Evolutionary conservation across 2,113 vertebrate species (phyloP).

Genomic region (Trematomus loennbergii): DNA sequence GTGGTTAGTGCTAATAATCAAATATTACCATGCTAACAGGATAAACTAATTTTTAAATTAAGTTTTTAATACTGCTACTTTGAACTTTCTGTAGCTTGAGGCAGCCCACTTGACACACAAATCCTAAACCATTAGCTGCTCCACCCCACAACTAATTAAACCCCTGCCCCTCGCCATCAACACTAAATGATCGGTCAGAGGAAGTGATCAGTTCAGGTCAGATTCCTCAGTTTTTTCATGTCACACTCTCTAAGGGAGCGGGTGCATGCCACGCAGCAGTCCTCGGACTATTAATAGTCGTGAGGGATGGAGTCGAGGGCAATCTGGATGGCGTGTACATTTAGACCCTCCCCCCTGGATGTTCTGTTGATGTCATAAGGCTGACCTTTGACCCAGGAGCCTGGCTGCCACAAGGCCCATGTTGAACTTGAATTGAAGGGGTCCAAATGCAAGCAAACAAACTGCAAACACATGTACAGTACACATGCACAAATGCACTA

Average conservation of each 20-base stretch:
- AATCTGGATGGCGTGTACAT: constrained; percentile 76
- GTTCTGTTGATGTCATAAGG: constrained; percentile 73
- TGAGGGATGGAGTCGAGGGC: constrained; percentile 61
- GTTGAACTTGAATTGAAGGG: constrained; percentile 71
- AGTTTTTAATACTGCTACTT: neutral
- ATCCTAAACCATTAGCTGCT: constrained; percentile 58
- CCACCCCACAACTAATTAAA: constrained; percentile 55
- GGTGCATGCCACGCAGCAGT: constrained; percentile 74
- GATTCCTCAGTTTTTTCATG: constrained; percentile 72
- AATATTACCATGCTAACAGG: neutral
- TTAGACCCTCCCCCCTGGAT: constrained; percentile 77
- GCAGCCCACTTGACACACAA: constrained; percentile 3
- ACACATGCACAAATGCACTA: neutral
- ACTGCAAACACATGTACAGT: neutral
- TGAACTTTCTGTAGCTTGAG: neutral
- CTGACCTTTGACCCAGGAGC: constrained; percentile 79
- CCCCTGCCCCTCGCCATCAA: constrained; percentile 51
- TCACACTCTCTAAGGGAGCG: constrained; percentile 62
- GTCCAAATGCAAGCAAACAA: neutral
- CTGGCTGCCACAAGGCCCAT: constrained; percentile 47
- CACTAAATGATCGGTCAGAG: constrained; percentile 52
- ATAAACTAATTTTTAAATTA: neutral
- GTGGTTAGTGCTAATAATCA: neutral
- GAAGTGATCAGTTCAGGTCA: constrained; percentile 68
- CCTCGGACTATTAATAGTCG: constrained; percentile 81